Percentiles rank a stretch among this genome's conserved stretches.
phyloP scores from a whole-genome alignment of 2,888 invertebrate genomes.

The Lepidochrysops patricia region DNA sequence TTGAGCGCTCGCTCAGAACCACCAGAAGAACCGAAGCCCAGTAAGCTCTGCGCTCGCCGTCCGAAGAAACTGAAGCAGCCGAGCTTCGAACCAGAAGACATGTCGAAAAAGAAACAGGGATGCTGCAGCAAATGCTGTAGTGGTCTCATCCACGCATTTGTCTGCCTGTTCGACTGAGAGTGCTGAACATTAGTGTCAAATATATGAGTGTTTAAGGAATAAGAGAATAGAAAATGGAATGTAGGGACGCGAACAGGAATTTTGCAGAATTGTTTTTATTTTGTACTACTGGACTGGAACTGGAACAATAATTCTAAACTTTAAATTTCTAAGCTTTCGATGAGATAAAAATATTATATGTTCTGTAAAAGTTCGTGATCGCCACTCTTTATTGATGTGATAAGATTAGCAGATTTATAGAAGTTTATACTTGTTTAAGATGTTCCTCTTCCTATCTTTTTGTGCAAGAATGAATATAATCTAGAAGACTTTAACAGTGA shows the following conservation, averaged over 20 bases:
- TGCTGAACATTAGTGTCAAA: slow-evolving; percentile 5
- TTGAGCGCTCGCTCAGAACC: slow-evolving; percentile 59
- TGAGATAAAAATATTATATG: background rate
- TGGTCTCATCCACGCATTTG: slow-evolving; percentile 62
- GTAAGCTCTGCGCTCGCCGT: slow-evolving; percentile 50
- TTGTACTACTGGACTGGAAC: too few species aligned
- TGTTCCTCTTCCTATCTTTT: background rate
- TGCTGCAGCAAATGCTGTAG: slow-evolving; percentile 69
- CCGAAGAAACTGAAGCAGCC: slow-evolving; percentile 56
- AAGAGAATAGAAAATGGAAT: background rate
- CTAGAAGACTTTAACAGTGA: background rate
- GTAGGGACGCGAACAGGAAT: background rate
- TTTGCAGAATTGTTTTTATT: background rate
- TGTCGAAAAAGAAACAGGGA: slow-evolving; percentile 43
- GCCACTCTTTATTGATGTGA: slow-evolving; percentile 17
- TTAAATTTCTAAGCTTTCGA: background rate
- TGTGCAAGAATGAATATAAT: background rate
- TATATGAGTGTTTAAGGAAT: background rate
- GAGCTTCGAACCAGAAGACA: slow-evolving; percentile 56
- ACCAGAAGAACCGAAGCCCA: slow-evolving; percentile 46
- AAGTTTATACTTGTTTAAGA: background rate
- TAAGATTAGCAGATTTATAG: slow-evolving; percentile 11
- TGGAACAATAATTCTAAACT: background rate
- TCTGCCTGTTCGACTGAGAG: slow-evolving; percentile 71
- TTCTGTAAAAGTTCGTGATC: background rate